These are phyloP conservation scores for Plectropomus leopardus DNA, from an alignment of 2,113 vertebrate genomes.

Conservation along the genomic window DNA sequence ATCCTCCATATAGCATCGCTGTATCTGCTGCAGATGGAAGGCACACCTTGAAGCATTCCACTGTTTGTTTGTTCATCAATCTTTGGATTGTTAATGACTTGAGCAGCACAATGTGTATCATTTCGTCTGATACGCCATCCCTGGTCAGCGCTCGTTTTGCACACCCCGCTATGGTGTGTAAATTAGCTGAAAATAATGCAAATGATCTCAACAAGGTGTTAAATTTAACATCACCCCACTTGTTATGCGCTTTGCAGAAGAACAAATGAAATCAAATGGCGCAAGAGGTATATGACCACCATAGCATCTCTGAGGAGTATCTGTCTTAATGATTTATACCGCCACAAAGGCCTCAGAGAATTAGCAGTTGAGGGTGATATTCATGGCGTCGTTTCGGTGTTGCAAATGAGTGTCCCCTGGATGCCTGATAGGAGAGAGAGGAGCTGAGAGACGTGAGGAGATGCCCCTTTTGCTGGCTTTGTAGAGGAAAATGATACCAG, in stretches of 20 bases:
- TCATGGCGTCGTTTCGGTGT: slow-evolving; percentile 73
- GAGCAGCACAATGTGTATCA: slow-evolving; percentile 38
- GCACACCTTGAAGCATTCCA: slow-evolving; percentile 67
- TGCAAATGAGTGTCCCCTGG: slow-evolving; percentile 79
- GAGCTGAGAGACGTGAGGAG: slow-evolving; percentile 37
- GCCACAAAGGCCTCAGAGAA: slow-evolving; percentile 81
- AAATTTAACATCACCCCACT: slow-evolving; percentile 72
- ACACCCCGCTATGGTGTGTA: slow-evolving; percentile 26
- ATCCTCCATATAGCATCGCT: slow-evolving; percentile 74
- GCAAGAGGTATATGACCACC: slow-evolving; percentile 77
- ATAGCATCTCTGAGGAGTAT: slow-evolving; percentile 84
- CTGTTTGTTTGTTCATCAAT: slow-evolving; percentile 61
- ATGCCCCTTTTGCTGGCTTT: slow-evolving; percentile 35
- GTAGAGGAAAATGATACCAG: no score
- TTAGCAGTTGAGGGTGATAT: slow-evolving; percentile 83
- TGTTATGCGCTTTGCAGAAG: slow-evolving; percentile 63
- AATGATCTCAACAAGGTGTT: slow-evolving; percentile 70
- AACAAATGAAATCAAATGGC: slow-evolving; percentile 79
- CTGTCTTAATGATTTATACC: slow-evolving; percentile 88
- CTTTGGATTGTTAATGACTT: slow-evolving; percentile 52
- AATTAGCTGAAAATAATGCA: slow-evolving; percentile 65
- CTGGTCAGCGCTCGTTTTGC: slow-evolving; percentile 25
- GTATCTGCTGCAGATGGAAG: slow-evolving; percentile 67
- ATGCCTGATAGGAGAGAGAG: slow-evolving; percentile 60
- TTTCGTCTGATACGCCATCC: slow-evolving; percentile 46